A percentile compares a stretch with the other conserved stretches of the same genome.
Evolutionary conservation across 2,113 vertebrate genomes (phyloP).

Genomic region (Hippocampus guttulatus): DNA sequence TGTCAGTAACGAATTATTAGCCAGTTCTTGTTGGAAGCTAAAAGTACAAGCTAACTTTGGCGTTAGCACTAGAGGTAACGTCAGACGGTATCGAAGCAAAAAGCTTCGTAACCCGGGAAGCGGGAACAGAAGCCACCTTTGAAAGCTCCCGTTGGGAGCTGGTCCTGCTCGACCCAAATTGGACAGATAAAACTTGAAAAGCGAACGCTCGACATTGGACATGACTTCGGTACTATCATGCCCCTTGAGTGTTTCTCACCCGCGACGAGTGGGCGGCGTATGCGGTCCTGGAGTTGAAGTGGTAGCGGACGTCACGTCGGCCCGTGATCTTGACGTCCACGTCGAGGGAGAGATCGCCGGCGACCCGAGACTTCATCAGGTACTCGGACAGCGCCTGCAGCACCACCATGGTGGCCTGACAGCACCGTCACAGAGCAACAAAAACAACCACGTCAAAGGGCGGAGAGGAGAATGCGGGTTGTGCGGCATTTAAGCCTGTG

Average conservation of each 20-base stretch:
- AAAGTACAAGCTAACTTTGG: too few relatives aligned
- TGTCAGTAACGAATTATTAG: too few relatives aligned
- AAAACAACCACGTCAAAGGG: not conserved
- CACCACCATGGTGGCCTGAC: slow-evolving; percentile 73
- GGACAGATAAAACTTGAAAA: not conserved
- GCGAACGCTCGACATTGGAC: not conserved
- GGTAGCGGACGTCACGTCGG: slow-evolving; percentile 52
- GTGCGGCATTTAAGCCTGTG: too few relatives aligned
- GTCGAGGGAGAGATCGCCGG: slow-evolving; percentile 37
- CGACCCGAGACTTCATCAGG: slow-evolving; percentile 43
- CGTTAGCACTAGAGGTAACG: too few relatives aligned
- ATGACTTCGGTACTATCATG: too few relatives aligned
- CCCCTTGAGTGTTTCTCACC: slow-evolving; percentile 33
- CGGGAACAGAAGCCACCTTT: too few relatives aligned
- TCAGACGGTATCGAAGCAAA: too few relatives aligned
- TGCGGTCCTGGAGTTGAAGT: slow-evolving; percentile 50
- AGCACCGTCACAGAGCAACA: not conserved
- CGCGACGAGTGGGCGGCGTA: slow-evolving; percentile 59
- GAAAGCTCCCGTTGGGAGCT: too few relatives aligned
- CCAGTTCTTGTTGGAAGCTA: too few relatives aligned
- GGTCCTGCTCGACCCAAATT: too few relatives aligned
- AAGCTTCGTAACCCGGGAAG: too few relatives aligned
- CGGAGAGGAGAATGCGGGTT: not conserved
- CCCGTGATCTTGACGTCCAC: slow-evolving; percentile 60
- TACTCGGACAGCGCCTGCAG: slow-evolving; percentile 73